A percentile compares a stretch with the other conserved stretches of the same genome.
Evolutionary conservation across 2,888 invertebrate genomes (phyloP).

Genomic region (Terebella lapidaria): DNA sequence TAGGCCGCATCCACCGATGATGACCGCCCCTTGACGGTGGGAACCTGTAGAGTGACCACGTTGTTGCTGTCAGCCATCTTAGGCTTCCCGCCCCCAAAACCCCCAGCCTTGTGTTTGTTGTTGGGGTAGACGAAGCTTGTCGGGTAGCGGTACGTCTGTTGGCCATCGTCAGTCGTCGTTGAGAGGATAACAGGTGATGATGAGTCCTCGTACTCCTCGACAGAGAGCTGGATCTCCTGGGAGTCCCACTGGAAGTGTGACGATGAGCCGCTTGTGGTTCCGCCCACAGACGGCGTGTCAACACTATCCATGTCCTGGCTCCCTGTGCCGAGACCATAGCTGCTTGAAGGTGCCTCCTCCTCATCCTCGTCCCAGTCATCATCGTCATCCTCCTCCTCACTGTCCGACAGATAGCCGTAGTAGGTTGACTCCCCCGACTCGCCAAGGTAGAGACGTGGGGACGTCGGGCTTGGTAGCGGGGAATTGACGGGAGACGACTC

Average conservation of each 20-base stretch:
- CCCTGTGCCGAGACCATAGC: not conserved
- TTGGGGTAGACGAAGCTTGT: not conserved
- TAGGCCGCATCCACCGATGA: conserved; percentile 38
- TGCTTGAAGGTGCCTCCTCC: conserved; percentile 4
- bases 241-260: not conserved
- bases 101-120: not conserved
- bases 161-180: not conserved
- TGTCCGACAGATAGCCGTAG: not conserved
- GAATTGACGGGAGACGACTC: conserved; percentile 13
- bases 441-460: not conserved
- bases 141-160: not conserved
- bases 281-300: not conserved
- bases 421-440: not conserved
- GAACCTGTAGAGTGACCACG: conserved; percentile 40
- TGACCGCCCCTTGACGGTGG: conserved; percentile 38
- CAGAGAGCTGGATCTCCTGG: conserved; percentile 5
- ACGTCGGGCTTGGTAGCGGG: not conserved
- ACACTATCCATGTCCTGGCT: conserved; percentile 6
- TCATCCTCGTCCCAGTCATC: conserved; percentile 9
- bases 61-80: conserved; percentile 15
- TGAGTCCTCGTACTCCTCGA: conserved; percentile 20
- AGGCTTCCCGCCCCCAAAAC: no score
- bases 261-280: not conserved
- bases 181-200: not conserved
- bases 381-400: not conserved